Evolutionary conservation across 2,888 invertebrate species (phyloP), one percentile per base, ranked within the genome.

Genomic region (Limnephilus lunatus): DNA sequence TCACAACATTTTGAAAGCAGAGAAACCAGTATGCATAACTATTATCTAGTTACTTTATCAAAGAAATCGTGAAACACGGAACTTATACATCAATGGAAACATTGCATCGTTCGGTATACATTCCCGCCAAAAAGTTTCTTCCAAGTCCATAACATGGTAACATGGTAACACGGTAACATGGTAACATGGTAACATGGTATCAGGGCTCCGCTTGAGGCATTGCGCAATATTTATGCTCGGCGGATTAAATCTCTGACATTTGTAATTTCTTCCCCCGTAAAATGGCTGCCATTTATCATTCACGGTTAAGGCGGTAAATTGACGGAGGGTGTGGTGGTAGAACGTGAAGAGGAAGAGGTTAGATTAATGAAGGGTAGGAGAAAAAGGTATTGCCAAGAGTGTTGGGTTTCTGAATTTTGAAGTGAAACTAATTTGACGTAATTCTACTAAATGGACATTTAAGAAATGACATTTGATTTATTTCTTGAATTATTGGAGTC

Each of bases 231-330:
- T 91, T 91, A 91, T 87, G 91, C 30, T 68, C 44, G 35, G n/a
- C 48, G 85, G 91, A 91, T 91, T 91, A 91, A 91, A 87, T 91
- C 91, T 87, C 87, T 39, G 91, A 91, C 87, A 48, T 91, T 87
- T 91, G 86, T 91, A 91, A 91, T 91, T 91, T 91, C 87, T 91
- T 91, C 90, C 87, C 86, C n/a, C 44, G 91, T 83, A 83, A 86
- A 81, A 87, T 39, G 81, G 35, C 44, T 9, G 44, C 68, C 81
- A 91, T 91, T 91, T 87, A 87, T 91, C 91, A 91, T 91, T 81
- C 91, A 91, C 81, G 80, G 32, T 39, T 14, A 48, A 80, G 91
- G 91, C 91, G 80, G 68, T 25, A 91, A 85, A 85, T 86, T 85
- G 81, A 39, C 44, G 91, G 81, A 86, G 85, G 48, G 82, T n/a